Base-by-base conservation (phyloP, 2,113 vertebrate genomes). In the Paraplagusia blochii region DNA sequence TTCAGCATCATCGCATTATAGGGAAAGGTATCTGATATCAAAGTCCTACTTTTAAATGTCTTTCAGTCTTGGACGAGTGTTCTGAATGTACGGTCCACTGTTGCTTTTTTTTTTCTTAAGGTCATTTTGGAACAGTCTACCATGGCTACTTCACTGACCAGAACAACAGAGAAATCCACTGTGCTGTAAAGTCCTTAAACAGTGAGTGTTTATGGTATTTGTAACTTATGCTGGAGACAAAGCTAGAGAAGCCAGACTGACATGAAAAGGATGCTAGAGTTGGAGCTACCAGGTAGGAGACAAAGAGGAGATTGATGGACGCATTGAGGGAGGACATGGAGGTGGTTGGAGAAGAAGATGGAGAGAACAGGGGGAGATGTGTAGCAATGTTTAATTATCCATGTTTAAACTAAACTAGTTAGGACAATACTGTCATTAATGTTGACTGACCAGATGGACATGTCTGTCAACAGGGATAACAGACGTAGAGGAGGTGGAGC, bases 71-170 rank as follows among this genome's bases (percentile, higher is more conserved):
- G 10, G 19, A 29, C 0, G 12, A 29, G 35, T 22, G 48, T 11
- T 1, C 29, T 2, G 1, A 49, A 2, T 8, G 4, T 4, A 40
- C 19, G 29, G 1, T 58, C 29, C 40, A 35, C 48, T 4, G 11
- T 3, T 18, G 9, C 16, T 58, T 38, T 14, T 38, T 60, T 58
- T 18, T 51, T 62, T 7, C 55, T 50, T 65, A 33, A 99, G 97
- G 97, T 35, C 95, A 99, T 70, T 99, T 99, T 49, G 97, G 97
- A 44, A 93, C 94, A 0, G 97, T 99, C 71, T 99, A 95, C 83
- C 97, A 98, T 0, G 95, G 97, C 59, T 93, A 92, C 69, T 93
- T 96, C 55, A 89, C 7, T 2, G 94, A 95, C 18, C 80, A 90
- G 0, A 85, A 86, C 54, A 83, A 91, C 66, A 90, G 89, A 63